Percentiles rank a stretch among this genome's conserved stretches.
phyloP scores from a whole-genome alignment of 2,113 vertebrate species.

The mouse (Mus musculus) region GRCm39 chr6:143090501-143091000 shows the following conservation, averaged over 20 bases:
- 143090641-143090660: background rate
- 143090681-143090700: background rate
- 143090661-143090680: background rate
- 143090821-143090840: background rate
- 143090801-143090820: background rate
- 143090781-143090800: background rate
- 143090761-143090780: background rate
- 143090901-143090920: background rate
- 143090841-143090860: background rate
- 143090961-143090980: constrained; percentile 58
- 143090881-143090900: constrained; percentile 23
- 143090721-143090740: background rate
- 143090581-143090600: constrained; percentile 38
- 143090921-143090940: background rate
- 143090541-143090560: background rate
- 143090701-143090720: background rate
- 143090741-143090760: background rate
- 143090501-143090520: background rate
- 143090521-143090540: background rate
- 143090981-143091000: constrained; percentile 34
- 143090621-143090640: background rate
- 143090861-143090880: background rate
- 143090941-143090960: constrained; percentile 53
- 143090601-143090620: background rate
- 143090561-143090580: background rate